These are phyloP conservation scores for Physocephala rufipes DNA, from an alignment of 2,888 invertebrate species.

Conservation along the genomic window DNA sequence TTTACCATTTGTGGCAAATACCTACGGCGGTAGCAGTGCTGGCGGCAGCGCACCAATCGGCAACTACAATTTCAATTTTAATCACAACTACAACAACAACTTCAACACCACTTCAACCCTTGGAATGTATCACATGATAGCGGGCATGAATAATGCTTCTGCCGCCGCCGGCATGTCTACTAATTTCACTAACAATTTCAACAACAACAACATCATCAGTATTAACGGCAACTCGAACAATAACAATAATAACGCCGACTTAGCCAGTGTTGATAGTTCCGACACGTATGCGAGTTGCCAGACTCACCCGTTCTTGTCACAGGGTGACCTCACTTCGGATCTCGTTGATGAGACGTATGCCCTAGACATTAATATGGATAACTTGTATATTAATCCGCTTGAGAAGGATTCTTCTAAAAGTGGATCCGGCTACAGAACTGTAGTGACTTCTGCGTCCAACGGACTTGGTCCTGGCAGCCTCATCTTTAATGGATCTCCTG, in stretches of 20 bases:
- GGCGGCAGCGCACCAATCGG: conserved; percentile 38
- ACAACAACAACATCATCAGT: conserved; percentile 52
- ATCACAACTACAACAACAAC: conserved; percentile 63
- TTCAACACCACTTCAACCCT: conserved; percentile 57
- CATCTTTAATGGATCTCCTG: conserved; percentile 46
- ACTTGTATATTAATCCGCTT: conserved; percentile 88
- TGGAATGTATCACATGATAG: no score
- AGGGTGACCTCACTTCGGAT: conserved; percentile 76
- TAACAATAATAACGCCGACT: conserved; percentile 66
- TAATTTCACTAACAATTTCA: conserved; percentile 40
- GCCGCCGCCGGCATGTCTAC: conserved; percentile 44
- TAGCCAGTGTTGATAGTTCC: conserved; percentile 77
- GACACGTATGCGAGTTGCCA: conserved; percentile 97
- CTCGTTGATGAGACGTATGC: conserved; percentile 65
- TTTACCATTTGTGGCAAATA: conserved; percentile 54
- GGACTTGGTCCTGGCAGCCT: conserved; percentile 54
- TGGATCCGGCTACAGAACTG: conserved; percentile 38
- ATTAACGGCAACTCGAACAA: conserved; percentile 61
- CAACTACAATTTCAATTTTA: conserved; percentile 55
- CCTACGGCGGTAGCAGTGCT: conserved; percentile 40
- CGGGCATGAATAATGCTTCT: conserved; percentile 42
- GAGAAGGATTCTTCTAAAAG: conserved; percentile 68
- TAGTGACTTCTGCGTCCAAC: conserved; percentile 43
- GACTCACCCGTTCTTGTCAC: conserved; percentile 92
- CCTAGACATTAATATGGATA: conserved; percentile 74